Evolutionary conservation across 1,140 invertebrate species (phyloP).

Genomic region (Drosophila tsacasi): DNA sequence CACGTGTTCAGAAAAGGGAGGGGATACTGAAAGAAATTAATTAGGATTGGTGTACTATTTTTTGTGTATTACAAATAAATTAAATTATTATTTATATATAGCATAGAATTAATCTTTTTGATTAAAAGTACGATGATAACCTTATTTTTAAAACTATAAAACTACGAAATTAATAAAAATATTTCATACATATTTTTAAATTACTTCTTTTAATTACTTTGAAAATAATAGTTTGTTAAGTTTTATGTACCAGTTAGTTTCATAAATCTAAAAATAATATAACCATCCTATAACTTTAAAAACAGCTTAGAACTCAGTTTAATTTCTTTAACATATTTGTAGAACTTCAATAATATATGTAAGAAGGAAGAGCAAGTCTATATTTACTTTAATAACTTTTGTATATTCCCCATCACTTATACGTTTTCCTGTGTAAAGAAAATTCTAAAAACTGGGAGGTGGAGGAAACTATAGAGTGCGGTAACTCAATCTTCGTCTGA

Average conservation of each 20-base stretch:
- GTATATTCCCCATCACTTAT: background rate
- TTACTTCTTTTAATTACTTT: background rate
- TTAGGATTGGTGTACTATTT: background rate
- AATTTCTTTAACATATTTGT: background rate
- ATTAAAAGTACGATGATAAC: background rate
- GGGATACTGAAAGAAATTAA: background rate
- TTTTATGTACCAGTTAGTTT: too few species aligned
- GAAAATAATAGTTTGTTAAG: background rate
- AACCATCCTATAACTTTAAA: background rate
- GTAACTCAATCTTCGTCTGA: constrained; percentile 58
- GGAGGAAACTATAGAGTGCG: constrained; percentile 32
- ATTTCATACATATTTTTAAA: background rate
- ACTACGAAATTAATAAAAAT: background rate
- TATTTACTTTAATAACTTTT: background rate
- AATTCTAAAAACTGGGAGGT: constrained; percentile 1
- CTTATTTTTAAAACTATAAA: background rate
- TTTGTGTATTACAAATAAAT: background rate
- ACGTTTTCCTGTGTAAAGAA: constrained; percentile 7
- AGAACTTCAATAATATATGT: background rate
- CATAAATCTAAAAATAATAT: background rate
- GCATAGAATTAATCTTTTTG: too few species aligned
- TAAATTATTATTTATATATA: background rate
- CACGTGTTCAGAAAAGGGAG: constrained; percentile 32
- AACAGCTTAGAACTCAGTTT: background rate
- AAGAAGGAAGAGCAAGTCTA: background rate